Base-by-base conservation (phyloP, 2,113 vertebrate species). In the Strigops habroptila region DNA sequence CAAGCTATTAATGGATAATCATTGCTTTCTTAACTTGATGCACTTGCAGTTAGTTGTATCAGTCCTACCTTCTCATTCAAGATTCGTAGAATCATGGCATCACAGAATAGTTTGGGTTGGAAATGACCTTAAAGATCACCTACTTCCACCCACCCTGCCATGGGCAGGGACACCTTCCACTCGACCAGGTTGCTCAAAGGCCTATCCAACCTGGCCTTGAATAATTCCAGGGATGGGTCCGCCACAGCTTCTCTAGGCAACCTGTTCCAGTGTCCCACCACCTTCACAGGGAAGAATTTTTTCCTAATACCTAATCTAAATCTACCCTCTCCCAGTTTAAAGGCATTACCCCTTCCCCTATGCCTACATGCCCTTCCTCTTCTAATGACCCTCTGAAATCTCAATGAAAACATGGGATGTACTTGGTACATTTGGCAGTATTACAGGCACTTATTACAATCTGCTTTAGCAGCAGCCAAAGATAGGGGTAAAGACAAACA, bases 151-250 rank as follows among this genome's bases (percentile, higher is more conserved):
- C 22, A 31, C 55, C 1, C 55, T 57, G 12, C 19, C 55, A 57
- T 31, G 22, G 33, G n/a, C 55, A 57, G 12, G 0, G 55, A 57
- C 31, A 57, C 31, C 2, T 9, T 57, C 13, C 31, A 4, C 0
- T n/a, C 31, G n/a, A 14, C 31, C 31, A 57, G 55, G 21, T 57
- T n/a, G 2, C 55, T 57, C 19, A 9, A 22, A 57, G 31, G 19
- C 55, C 31, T 19, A 22, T 57, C 19, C 19, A 57, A n/a, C 8
- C 55, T 57, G 19, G 19, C 31, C 12, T n/a, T 57, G 18, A 57
- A 57, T 18, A 33, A 33, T 33, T 51, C 53, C 31, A 57, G 31
- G 31, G 53, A 57, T 57, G 31, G 31, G 53, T 18, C 2, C 33
- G 55, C 52, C 55, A n/a, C 33, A 33, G 55, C 19, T 57, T n/a